Evolutionary conservation across 2,888 invertebrate genomes (phyloP), one percentile per base, ranked within the genome.

Genomic region (Athalia cordata): DNA sequence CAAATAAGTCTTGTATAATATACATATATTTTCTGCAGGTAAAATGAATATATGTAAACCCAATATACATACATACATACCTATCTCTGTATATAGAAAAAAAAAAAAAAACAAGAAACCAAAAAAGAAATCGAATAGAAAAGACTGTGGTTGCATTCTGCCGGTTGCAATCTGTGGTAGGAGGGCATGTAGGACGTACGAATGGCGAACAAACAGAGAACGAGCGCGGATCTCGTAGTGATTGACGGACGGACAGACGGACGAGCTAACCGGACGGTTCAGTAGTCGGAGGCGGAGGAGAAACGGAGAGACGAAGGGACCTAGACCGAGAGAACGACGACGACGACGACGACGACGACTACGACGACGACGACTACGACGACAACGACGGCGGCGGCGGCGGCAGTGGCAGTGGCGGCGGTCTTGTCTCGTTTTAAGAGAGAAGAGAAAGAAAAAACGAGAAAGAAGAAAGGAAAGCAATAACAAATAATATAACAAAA

Each of bases 121-220:
- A 29, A 29, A 29, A 29, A 29, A 29, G 29, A 29, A 29, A 29
- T 29, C 2, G 29, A 29, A 29, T 29, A 29, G 29, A 29, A 29
- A 29, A 29, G 29, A 49, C 62, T 50, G 75, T 62, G 85, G 84
- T 85, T 85, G 86, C 86, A 87, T 87, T 87, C 85, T 85, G 84
- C 79, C 77, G 83, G 82, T 29, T 29, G 29, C 83, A 85, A 88
- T 88, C 85, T 87, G 86, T 88, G 87, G 87, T 86, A 88, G 86
- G 86, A 87, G 87, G 29, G 87, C 87, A 88, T 89, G 86, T 88
- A 88, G 89, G 87, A 87, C 87, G 88, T 87, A 85, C 84, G 87
- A 86, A 88, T 87, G 84, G 86, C 85, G 86, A 88, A 86, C 85
- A 77, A 77, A 79, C 81, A 75, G 81, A 82, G 82, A 79, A 79